Base-by-base conservation (phyloP, 2,888 invertebrate genomes). In the Apodemia zela region DNA sequence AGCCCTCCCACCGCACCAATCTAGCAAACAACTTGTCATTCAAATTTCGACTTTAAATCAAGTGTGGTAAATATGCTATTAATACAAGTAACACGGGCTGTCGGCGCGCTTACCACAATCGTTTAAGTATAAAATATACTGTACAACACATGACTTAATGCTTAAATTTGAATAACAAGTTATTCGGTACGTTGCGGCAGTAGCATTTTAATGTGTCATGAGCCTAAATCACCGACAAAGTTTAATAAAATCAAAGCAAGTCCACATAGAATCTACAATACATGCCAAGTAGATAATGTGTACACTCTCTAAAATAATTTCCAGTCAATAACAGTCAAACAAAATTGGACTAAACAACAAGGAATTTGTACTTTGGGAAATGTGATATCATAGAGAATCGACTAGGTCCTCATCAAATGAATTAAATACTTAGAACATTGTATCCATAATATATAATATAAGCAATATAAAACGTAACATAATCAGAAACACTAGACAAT, bases 261-360 rank as follows among this genome's bases (percentile, higher is more conserved):
- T 60, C 67, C 63, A 68, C 68, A 66, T 60, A 63, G 61, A 64
- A 64, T 65, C 66, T 66, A 60, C 67, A 59, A 64, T 71, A 65
- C 66, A 64, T 42, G 42, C 42, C 42, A 73, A 69, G 70, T 70
- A 73, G 73, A 70, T 74, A 76, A 42, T 42, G 42, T 72, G 73
- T 73, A 77, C 77, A 76, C 75, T 75, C 76, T 75, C 80, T 89
- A 89, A 89, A 90, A 85, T 88, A 89, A 90, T 90, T 89, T 89
- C 81, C 84, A 89, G 85, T 87, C 82, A 85, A 86, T 88, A 90
- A 91, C 91, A 90, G 84, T 87, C 82, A 91, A 91, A 90, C 88
- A 91, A 90, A 91, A 92, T 92, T 92, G 90, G 90, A 92, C 92
- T 92, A 92, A 92, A 92, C 91, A 92, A 92, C 92, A 92, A 92